phyloP scores from a whole-genome alignment of 2,888 invertebrate genomes.

The Aphodius granarius region DNA sequence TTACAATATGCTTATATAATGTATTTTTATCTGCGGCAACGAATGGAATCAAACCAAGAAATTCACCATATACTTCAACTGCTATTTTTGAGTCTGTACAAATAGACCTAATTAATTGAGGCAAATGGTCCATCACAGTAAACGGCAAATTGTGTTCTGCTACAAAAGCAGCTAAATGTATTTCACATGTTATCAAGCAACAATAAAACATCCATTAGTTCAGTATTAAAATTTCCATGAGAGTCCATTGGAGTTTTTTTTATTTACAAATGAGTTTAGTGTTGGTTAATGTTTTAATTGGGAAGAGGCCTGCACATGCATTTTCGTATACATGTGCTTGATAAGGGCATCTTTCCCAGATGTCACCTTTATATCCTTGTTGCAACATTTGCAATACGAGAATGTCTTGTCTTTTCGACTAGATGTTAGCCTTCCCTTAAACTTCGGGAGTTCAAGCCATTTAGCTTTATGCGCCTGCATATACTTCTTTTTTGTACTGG shows the following conservation, averaged over 20 bases:
- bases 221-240: not conserved
- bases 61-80: not conserved
- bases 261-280: not conserved
- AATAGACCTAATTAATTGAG: slow-evolving; percentile 32
- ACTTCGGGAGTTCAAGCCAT: too few species aligned
- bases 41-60: not conserved
- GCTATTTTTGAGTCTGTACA: slow-evolving; percentile 37
- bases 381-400: not conserved
- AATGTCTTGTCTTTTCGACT: too few species aligned
- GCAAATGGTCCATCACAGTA: slow-evolving; percentile 35
- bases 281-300: not conserved
- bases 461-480: too few species aligned
- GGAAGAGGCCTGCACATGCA: not conserved
- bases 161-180: slow-evolving; percentile 33
- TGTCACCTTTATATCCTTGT: not conserved
- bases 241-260: not conserved
- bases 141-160: slow-evolving; percentile 39
- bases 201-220: not conserved
- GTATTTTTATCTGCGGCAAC: not conserved
- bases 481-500: not conserved
- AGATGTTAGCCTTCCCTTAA: too few species aligned
- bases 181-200: slow-evolving; percentile 25
- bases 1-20: slow-evolving; percentile 4
- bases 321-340: slow-evolving; percentile 2
- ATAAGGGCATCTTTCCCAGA: not conserved